Conservation (phyloP, 2,113 vertebrate species). For the Puntigrus tetrazona region DNA sequence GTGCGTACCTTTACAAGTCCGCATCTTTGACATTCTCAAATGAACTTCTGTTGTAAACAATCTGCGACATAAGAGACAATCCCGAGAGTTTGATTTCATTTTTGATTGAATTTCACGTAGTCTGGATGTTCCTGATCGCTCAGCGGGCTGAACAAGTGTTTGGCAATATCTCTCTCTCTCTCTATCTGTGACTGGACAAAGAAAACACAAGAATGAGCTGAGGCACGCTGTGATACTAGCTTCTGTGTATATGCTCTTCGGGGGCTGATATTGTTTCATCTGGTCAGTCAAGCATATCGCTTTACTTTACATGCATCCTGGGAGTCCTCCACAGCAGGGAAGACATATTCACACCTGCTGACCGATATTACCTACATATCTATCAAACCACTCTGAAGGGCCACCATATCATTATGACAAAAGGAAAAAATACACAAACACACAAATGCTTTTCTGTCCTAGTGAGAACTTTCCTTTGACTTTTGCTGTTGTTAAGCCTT, state of each 20-base stretch:
- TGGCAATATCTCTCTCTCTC: background rate
- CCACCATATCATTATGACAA: background rate
- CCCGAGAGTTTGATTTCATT: background rate
- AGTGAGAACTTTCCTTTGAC: background rate
- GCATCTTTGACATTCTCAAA: background rate
- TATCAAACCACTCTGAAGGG: slow-evolving; percentile 28
- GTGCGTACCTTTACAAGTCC: background rate
- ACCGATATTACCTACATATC: slow-evolving; percentile 34
- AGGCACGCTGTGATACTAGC: slow-evolving; percentile 35
- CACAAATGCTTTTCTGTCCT: background rate
- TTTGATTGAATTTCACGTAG: slow-evolving; percentile 25
- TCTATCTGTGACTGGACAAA: slow-evolving; percentile 16
- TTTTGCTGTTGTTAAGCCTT: background rate
- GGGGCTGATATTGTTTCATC: slow-evolving; percentile 50
- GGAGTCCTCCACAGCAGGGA: slow-evolving; percentile 16
- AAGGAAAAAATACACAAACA: background rate
- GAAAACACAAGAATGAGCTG: background rate
- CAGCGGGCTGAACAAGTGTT: background rate
- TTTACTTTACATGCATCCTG: slow-evolving; percentile 27
- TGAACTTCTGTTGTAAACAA: background rate
- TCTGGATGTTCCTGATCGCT: slow-evolving; percentile 28
- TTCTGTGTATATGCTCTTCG: slow-evolving; percentile 29
- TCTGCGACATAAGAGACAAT: background rate
- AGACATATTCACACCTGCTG: slow-evolving; percentile 38
- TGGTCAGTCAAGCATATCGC: slow-evolving; percentile 52